phyloP scores from a whole-genome alignment of 1,140 invertebrate genomes.

The Hirudo medicinalis region DNA sequence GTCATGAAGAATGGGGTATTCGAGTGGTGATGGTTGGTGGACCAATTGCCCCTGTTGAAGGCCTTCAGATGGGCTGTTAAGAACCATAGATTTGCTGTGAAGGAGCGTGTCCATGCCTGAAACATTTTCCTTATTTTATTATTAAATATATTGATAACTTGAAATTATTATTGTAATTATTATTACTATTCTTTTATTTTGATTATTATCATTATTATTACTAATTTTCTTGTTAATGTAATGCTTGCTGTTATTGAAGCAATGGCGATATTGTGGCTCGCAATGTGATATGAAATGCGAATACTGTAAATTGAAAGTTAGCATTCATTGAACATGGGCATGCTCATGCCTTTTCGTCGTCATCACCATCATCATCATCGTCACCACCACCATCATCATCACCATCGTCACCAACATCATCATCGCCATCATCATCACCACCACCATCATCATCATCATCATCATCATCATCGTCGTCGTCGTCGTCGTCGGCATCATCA shows the following conservation, averaged over 20 bases:
- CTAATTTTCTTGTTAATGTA: not conserved
- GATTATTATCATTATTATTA: not conserved
- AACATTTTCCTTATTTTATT: too few species aligned
- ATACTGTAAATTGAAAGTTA: too few species aligned
- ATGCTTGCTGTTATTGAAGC: not conserved
- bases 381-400: not conserved
- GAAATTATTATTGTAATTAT: not conserved
- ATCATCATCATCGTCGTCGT: not conserved
- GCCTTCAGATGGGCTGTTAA: too few species aligned
- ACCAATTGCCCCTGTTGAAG: too few species aligned
- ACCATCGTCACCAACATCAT: not conserved
- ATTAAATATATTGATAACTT: too few species aligned
- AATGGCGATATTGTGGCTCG: not conserved
- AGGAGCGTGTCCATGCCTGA: too few species aligned
- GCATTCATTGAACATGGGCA: too few species aligned
- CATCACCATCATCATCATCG: not conserved
- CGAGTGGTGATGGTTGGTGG: not conserved
- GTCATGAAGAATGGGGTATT: not conserved
- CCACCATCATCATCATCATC: not conserved
- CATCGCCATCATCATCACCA: not conserved
- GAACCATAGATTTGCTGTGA: too few species aligned
- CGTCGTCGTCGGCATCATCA: not conserved
- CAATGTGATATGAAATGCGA: too few species aligned
- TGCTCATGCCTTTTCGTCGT: too few species aligned
- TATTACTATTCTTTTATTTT: not conserved